phyloP scores from a whole-genome alignment of 2,797 vertebrate species.

The Sebastes cheni region DNA sequence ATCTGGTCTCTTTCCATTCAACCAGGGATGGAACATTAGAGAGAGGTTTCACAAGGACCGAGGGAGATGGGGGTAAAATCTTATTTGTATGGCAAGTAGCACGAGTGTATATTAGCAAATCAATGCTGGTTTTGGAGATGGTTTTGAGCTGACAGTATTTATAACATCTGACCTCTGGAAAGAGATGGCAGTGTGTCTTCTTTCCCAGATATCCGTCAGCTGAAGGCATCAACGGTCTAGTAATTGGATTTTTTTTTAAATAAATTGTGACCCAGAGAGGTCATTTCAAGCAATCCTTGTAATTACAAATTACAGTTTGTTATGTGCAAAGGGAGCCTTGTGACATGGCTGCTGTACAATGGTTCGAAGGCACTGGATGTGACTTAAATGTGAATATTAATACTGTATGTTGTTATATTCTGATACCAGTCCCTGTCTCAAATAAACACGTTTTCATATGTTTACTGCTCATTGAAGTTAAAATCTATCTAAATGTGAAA shows the following conservation, averaged over 20 bases:
- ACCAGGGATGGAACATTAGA: slow-evolving; percentile 3
- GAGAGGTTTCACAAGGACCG: background rate
- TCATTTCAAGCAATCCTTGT: slow-evolving; percentile 84
- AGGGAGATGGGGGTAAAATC: background rate
- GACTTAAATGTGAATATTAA: background rate
- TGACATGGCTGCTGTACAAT: slow-evolving; percentile 50
- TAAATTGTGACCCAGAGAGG: slow-evolving; percentile 75
- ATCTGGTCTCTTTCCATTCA: slow-evolving; percentile 1
- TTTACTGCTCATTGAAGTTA: background rate
- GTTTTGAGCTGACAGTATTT: slow-evolving; percentile 44
- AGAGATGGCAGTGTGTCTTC: slow-evolving; percentile 10
- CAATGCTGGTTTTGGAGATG: slow-evolving; percentile 31
- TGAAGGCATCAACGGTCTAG: slow-evolving; percentile 67
- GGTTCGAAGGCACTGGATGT: slow-evolving; percentile 36
- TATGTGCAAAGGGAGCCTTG: slow-evolving; percentile 63
- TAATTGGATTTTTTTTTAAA: slow-evolving; percentile 77
- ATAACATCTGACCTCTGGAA: slow-evolving; percentile 44
- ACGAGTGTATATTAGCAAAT: slow-evolving; percentile 27
- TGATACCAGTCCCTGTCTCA: background rate
- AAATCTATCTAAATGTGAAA: background rate
- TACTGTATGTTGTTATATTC: background rate
- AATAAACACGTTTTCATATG: too few relatives aligned
- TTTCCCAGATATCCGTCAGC: slow-evolving; percentile 66
- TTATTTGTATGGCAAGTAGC: slow-evolving; percentile 26
- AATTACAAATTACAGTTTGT: slow-evolving; percentile 82